These are phyloP conservation scores for Acridotheres tristis DNA, from an alignment of 2,797 vertebrate species.

Conservation along the genomic window DNA sequence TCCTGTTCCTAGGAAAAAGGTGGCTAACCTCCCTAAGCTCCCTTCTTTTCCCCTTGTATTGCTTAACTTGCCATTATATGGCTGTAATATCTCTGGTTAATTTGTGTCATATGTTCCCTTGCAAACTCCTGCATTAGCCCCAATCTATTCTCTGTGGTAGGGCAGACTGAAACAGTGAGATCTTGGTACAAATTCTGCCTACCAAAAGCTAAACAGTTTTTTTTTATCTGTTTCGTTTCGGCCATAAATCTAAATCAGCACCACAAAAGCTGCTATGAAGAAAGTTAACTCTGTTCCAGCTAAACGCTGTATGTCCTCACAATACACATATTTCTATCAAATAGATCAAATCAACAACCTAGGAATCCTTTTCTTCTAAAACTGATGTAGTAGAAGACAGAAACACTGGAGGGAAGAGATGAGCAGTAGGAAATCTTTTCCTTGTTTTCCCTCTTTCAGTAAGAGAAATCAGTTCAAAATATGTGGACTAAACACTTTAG, in stretches of 20 bases:
- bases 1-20: not conserved
- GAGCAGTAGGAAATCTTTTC: not conserved
- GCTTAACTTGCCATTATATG: not conserved
- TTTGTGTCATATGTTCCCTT: not conserved
- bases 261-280: not conserved
- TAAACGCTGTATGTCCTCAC: fast-evolving
- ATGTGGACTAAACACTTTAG: not conserved
- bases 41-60: not conserved
- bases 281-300: not conserved
- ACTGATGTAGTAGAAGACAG: not conserved
- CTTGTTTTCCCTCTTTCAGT: not conserved
- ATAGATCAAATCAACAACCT: not conserved
- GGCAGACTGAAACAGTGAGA: not conserved
- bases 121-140: fast-evolving
- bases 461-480: not conserved
- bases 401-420: not conserved
- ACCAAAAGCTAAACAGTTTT: not conserved
- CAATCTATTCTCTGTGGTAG: fast-evolving
- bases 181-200: not conserved
- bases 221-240: not conserved
- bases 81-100: not conserved
- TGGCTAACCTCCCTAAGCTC: not conserved
- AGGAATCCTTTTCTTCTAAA: not conserved
- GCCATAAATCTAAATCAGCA: not conserved
- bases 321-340: not conserved